A percentile compares a stretch with the other conserved stretches of the same genome.
Conservation (phyloP, 2,888 invertebrate genomes). For the Latrodectus hesperus region DNA sequence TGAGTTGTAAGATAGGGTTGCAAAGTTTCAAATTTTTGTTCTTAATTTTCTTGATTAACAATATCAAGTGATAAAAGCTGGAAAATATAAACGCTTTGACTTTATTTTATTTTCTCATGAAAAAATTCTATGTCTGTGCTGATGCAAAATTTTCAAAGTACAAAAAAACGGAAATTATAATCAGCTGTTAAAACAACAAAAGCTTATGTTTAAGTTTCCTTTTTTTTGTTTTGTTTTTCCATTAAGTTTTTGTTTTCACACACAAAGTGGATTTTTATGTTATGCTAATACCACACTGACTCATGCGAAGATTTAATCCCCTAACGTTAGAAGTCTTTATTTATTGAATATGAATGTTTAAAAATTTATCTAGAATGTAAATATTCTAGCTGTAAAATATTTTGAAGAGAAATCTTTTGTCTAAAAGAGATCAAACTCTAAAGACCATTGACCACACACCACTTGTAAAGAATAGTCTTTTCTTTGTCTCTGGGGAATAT, state of each 20-base stretch:
- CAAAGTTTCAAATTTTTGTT: slow-evolving; percentile 54
- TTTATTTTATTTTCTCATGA: slow-evolving; percentile 14
- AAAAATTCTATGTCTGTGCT: slow-evolving; percentile 26
- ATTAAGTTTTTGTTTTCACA: slow-evolving; percentile 45
- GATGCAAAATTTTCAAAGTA: slow-evolving; percentile 38
- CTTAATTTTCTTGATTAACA: slow-evolving; percentile 63
- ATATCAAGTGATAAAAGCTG: slow-evolving; percentile 47
- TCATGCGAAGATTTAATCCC: slow-evolving; percentile 58
- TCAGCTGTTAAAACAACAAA: slow-evolving; percentile 63
- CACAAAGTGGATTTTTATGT: slow-evolving; percentile 51
- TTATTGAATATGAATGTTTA: slow-evolving; percentile 59
- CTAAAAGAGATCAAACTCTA: not conserved
- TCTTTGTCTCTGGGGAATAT: not conserved
- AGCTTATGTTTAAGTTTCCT: slow-evolving; percentile 50
- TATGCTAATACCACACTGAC: slow-evolving; percentile 62
- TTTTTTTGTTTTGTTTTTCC: slow-evolving; percentile 15
- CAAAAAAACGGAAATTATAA: slow-evolving; percentile 64
- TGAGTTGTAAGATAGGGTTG: slow-evolving; percentile 36
- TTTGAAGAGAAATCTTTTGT: slow-evolving; percentile 13
- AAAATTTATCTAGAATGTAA: slow-evolving; percentile 66
- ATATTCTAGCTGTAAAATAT: slow-evolving; percentile 26
- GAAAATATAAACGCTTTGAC: slow-evolving; percentile 34
- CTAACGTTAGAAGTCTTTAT: slow-evolving; percentile 48
- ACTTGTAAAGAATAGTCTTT: not conserved
- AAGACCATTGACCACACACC: not conserved